A percentile compares a stretch with the other conserved stretches of the same genome.
Conservation (phyloP, 2,113 vertebrate genomes). For the Fregetta grallaria region DNA sequence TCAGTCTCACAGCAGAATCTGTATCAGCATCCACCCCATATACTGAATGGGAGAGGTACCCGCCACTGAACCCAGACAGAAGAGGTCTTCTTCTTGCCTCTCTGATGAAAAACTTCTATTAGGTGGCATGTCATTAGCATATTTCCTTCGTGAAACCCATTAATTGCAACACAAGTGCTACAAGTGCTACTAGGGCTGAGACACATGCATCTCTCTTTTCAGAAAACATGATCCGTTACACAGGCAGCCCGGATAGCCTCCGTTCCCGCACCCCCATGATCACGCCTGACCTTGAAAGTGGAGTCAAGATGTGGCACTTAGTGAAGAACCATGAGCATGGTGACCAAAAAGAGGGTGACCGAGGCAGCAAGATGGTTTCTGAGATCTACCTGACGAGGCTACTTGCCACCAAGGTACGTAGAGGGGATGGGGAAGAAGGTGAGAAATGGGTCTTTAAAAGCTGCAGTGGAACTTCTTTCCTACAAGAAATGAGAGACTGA, state of each 20-base stretch:
- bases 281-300: constrained; percentile 95
- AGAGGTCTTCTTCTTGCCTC: background rate
- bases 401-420: constrained; percentile 91
- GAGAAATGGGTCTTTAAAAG: background rate
- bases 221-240: constrained; percentile 99
- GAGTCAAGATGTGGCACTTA: constrained; percentile 96
- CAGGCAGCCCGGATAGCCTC: constrained; percentile 95
- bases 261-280: constrained; percentile 97
- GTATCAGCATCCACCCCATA: background rate
- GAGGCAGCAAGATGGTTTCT: constrained; percentile 99
- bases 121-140: fast-evolving
- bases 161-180: background rate
- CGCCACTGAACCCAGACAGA: background rate
- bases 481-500: fast-evolving
- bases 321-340: constrained; percentile 98
- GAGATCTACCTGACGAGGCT: constrained; percentile 98
- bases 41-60: background rate
- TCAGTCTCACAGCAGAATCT: background rate
- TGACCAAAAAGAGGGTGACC: constrained; percentile 97
- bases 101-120: background rate
- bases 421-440: fast-evolving
- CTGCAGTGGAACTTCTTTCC: background rate
- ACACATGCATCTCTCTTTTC: background rate
- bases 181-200: background rate
- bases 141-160: background rate